Base-by-base conservation (phyloP, 2,113 vertebrate genomes). In the Piaya cayana region DNA sequence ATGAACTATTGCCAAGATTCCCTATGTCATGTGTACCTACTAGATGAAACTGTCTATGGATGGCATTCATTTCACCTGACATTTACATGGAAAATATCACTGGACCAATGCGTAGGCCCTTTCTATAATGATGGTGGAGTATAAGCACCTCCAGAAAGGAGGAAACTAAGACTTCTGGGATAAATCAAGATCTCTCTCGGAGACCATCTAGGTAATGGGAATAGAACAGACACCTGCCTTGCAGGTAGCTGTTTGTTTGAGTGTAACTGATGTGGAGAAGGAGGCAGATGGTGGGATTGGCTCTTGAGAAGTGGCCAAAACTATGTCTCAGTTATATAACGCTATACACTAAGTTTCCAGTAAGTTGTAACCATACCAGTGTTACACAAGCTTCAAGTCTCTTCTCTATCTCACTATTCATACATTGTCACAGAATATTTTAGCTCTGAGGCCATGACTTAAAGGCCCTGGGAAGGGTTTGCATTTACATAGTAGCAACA, bases 11-110 rank as follows among this genome's bases (percentile, higher is more conserved):
- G 42, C 30, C 20, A 72, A 5, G 25, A 67, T 77, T 81, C 47
- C 21, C 7, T 15, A 62, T 34, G 7, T 56, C 9, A 20, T 0
- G 0, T 26, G 19, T 39, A 25, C 5, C 10, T 11, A 8, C 6
- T 18, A 23, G 39, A 8, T 42, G 4, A 11, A 27, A 18, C 37
- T 83, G 19, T 53, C 32, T 64, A 0, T 22, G 25, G 23, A 12
- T 15, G 6, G 14, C 22, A 4, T 76, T 71, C n/a, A 4, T 67
- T 59, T 59, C 58, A 47, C 25, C 5, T 34, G 15, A 20, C 10
- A 72, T 76, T 58, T n/a, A 55, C 16, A 25, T 45, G 62, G 42
- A 20, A 58, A 32, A 15, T 25, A 9, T 39, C 20, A 19, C 18
- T 49, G 68, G 19, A 25, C 21, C 23, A 25, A 15, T 9, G 6